Percentiles rank a stretch among this genome's conserved stretches.
These are phyloP conservation scores for Catocala nupta DNA, from an alignment of 2,888 invertebrate genomes.

Conservation along the genomic window DNA sequence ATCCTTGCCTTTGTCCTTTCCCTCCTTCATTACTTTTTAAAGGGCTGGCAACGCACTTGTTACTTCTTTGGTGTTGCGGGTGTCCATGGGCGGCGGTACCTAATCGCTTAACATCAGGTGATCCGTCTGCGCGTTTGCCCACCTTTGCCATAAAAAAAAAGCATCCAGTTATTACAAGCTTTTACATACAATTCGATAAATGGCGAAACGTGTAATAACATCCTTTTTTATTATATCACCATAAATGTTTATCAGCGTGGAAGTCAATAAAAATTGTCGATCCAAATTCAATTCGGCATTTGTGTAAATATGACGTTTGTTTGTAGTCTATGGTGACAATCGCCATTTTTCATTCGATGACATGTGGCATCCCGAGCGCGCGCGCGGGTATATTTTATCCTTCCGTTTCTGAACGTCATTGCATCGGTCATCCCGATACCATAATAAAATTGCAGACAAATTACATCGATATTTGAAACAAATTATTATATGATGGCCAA, in stretches of 20 bases:
- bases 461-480: not conserved
- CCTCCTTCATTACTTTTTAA: no score
- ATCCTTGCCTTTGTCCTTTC: no score
- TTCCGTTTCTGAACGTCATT: constrained; percentile 12
- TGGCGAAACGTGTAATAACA: not conserved
- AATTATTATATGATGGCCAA: no score
- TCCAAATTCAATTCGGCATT: constrained; percentile 9
- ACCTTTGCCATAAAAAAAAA: no score
- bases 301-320: constrained; percentile 11
- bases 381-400: constrained; percentile 16
- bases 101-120: no score
- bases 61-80: no score
- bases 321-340: constrained; percentile 15
- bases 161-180: no score
- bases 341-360: constrained; percentile 20
- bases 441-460: constrained; percentile 12
- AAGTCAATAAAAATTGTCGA: constrained; percentile 8
- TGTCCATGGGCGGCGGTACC: no score
- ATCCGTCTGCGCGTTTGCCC: no score
- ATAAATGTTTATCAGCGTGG: not conserved
- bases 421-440: constrained; percentile 20
- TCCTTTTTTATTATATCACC: constrained; percentile 1
- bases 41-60: no score
- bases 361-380: constrained; percentile 17
- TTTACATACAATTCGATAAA: no score